These are phyloP conservation scores for Siniperca obscura DNA, from an alignment of 2,797 vertebrate genomes.

Conservation along the genomic window DNA sequence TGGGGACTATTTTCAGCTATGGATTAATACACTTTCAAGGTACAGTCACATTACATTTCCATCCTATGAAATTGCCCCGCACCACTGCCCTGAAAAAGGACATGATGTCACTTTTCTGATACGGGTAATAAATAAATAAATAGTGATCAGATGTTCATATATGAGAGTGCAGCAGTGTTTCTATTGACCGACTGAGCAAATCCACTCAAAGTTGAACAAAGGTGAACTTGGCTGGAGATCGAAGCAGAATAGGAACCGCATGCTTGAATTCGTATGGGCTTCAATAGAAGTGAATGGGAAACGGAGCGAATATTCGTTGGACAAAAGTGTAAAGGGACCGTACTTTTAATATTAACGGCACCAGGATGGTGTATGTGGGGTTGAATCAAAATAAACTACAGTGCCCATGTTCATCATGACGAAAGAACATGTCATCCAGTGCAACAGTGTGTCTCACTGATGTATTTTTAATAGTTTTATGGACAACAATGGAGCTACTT, in stretches of 20 bases:
- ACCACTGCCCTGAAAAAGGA: too few relatives aligned
- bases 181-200: too few relatives aligned
- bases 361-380: neutral
- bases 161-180: too few relatives aligned
- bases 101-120: neutral
- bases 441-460: neutral
- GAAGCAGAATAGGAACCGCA: neutral
- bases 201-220: neutral
- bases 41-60: too few relatives aligned
- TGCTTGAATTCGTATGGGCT: neutral
- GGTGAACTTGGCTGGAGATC: neutral
- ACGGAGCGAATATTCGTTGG: neutral
- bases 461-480: slow-evolving; percentile 1
- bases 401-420: slow-evolving; percentile 8
- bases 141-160: neutral
- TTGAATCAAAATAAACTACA: slow-evolving; percentile 4
- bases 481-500: slow-evolving; percentile 1
- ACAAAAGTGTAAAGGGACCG: neutral
- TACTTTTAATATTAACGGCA: slow-evolving; percentile 1
- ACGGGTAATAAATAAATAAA: neutral
- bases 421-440: slow-evolving; percentile 18
- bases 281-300: neutral
- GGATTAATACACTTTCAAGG: neutral
- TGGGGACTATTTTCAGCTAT: neutral
- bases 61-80: too few relatives aligned